phyloP scores from a whole-genome alignment of 2,113 vertebrate genomes.

The Sula dactylatra region DNA sequence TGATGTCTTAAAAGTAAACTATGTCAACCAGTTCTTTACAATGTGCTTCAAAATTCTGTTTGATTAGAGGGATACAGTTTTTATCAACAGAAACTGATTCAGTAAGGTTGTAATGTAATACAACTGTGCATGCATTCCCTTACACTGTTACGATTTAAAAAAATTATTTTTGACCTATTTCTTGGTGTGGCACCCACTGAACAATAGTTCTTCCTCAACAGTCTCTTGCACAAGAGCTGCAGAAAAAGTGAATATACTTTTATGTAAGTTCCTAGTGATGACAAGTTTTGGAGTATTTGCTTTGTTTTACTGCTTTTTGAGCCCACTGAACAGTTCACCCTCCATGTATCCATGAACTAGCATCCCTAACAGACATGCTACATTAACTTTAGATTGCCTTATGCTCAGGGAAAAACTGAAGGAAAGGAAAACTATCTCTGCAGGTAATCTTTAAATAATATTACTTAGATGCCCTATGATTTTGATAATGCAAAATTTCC shows the following conservation, averaged over 20 bases:
- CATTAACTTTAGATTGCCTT: background rate
- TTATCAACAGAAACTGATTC: background rate
- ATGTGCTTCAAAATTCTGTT: background rate
- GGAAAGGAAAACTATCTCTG: background rate
- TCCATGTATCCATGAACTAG: background rate
- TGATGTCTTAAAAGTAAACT: background rate
- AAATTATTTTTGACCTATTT: background rate
- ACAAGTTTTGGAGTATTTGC: background rate
- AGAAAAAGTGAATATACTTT: background rate
- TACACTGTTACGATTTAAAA: background rate
- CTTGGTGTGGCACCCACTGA: background rate
- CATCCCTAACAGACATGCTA: background rate
- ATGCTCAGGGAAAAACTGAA: background rate
- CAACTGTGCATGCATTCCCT: fast-evolving
- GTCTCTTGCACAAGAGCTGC: background rate
- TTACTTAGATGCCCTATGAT: background rate
- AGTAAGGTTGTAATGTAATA: background rate
- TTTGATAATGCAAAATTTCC: background rate
- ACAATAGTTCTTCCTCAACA: background rate
- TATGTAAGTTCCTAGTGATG: background rate
- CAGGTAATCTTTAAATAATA: background rate
- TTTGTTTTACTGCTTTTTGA: background rate
- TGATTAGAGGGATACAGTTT: background rate
- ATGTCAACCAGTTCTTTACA: background rate
- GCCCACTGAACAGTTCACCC: background rate